phyloP scores from a whole-genome alignment of 2,888 invertebrate genomes.

The Vannuccia rotundouncinata region DNA sequence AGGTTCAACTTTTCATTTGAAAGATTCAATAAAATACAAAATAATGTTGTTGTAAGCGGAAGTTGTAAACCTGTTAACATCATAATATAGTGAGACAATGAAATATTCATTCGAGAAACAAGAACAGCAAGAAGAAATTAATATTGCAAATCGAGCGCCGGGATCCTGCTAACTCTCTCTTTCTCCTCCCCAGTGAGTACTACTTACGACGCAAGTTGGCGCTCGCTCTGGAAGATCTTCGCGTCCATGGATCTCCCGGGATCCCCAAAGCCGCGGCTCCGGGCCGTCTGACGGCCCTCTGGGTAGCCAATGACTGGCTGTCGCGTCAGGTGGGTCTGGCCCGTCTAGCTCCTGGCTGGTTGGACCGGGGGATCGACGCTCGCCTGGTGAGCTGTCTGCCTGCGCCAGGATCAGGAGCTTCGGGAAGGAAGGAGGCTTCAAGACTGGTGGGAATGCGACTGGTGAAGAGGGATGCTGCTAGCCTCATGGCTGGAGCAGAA shows the following conservation, averaged over 20 bases:
- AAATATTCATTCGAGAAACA: too few species aligned
- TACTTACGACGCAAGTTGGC: neutral
- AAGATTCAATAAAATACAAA: too few species aligned
- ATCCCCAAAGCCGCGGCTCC: neutral
- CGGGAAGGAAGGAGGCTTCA: neutral
- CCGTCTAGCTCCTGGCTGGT: neutral
- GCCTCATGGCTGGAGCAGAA: neutral
- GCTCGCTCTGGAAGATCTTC: neutral
- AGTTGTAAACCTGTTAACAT: too few species aligned
- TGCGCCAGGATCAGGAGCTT: neutral
- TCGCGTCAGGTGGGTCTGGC: neutral
- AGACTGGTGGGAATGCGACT: neutral
- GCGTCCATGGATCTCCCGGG: neutral
- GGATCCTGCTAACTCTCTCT: too few species aligned
- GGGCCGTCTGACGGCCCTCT: neutral
- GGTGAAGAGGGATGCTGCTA: neutral
- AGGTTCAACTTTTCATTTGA: too few species aligned
- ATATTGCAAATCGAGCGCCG: too few species aligned
- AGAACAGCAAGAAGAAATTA: too few species aligned
- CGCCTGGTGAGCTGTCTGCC: neutral
- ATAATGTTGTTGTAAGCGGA: too few species aligned
- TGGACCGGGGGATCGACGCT: neutral
- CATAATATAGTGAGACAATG: too few species aligned
- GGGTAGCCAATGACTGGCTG: neutral
- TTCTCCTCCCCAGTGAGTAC: neutral